These are phyloP conservation scores for Pristionchus arcanus DNA, from an alignment of 2,888 invertebrate genomes.

Conservation along the genomic window DNA sequence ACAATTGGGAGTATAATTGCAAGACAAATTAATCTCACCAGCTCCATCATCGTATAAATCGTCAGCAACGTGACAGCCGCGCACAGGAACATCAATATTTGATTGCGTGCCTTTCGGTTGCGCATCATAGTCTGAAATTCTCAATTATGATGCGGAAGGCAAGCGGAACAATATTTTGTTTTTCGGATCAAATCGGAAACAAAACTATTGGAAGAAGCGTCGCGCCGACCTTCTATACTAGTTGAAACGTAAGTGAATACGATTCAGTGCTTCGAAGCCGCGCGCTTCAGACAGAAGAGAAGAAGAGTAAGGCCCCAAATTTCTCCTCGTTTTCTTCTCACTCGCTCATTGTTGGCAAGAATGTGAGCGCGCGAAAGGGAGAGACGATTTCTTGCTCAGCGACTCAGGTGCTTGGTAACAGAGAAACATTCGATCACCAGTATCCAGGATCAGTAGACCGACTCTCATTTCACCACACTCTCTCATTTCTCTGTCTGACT, in stretches of 20 bases:
- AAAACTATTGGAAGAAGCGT: no score
- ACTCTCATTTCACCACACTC: no score
- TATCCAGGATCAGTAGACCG: no score
- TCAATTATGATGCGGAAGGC: neutral
- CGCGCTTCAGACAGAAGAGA: no score
- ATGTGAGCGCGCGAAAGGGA: neutral
- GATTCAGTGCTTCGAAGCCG: no score
- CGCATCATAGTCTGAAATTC: neutral
- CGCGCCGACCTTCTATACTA: no score
- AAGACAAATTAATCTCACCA: neutral
- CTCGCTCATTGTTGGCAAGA: neutral
- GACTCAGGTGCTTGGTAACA: neutral
- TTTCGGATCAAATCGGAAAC: no score
- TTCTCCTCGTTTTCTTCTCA: neutral
- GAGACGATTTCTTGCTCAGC: neutral
- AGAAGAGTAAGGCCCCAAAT: no score
- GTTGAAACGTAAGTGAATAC: no score
- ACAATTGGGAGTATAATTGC: neutral
- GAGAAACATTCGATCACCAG: neutral
- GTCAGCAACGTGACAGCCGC: neutral
- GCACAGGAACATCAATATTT: neutral
- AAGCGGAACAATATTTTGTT: neutral
- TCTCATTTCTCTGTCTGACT: no score
- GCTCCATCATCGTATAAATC: conserved; percentile 10
- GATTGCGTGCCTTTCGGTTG: neutral